Base-by-base conservation (phyloP, 2,888 invertebrate genomes). In the Aphidius colemani region DNA sequence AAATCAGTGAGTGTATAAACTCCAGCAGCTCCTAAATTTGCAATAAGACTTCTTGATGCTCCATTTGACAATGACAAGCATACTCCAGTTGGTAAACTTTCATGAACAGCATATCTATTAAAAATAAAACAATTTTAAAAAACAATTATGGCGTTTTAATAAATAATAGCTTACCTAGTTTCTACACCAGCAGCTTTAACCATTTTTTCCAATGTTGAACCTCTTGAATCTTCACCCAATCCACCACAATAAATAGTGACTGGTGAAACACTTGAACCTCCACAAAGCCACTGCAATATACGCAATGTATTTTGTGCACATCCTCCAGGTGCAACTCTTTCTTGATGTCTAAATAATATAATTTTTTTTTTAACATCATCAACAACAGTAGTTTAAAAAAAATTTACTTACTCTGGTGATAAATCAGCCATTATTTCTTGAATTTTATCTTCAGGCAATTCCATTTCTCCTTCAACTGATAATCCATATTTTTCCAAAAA, bases 21-120 rank as follows among this genome's bases (percentile, higher is more conserved):
- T 66, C 70, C 72, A 18, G 83, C 82, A 49, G 83, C 83, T 59
- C 83, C 83, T 40, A 83, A 69, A 70, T 80, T 78, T 7, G 82
- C 82, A 45, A 78, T 75, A 8, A 83, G 70, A 65, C 79, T 79
- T 13, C 83, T 75, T 46, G 75, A 76, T n/a, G 75, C 67, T 30
- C 73, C 77, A 10, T 71, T 71, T 67, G 79, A 75, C 58, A 83
- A 70, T 1, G 79, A 79, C 61, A 82, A 73, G 63, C 82, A 81
- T 7, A 76, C 70, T 43, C 83, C 83, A 1, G 83, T 83, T 30
- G 80, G 77, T 60, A 77, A 67, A 9, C 65, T 70, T 10, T 75
- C 67, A 69, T 82, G 78, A 39, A 73, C 61, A 3, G 76, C 76
- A 67, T 82, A 82, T 66, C 83, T 83, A 67, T 11, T 72, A 63